phyloP scores from a whole-genome alignment of 2,113 vertebrate species.

The Gavialis gangeticus region DNA sequence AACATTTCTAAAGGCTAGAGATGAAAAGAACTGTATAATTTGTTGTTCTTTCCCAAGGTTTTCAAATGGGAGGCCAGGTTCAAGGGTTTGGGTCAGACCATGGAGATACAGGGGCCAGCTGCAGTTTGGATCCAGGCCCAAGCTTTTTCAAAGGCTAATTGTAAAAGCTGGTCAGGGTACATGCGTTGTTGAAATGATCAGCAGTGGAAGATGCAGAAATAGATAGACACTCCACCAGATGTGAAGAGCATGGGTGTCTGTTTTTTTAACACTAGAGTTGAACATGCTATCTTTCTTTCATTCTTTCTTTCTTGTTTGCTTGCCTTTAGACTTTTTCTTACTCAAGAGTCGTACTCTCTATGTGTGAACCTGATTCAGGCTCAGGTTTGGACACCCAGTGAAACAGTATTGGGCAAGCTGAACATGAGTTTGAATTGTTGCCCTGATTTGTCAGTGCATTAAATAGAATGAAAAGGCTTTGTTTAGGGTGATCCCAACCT shows the following conservation, averaged over 20 bases:
- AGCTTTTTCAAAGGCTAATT: not conserved
- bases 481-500: not conserved
- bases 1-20: not conserved
- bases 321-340: too few relatives aligned
- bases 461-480: not conserved
- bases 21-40: not conserved
- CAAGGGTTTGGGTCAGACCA: not conserved
- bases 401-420: not conserved
- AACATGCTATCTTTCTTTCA: not conserved
- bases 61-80: not conserved
- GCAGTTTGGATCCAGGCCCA: not conserved
- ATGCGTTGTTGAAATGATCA: not conserved
- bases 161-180: not conserved
- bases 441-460: not conserved
- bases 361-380: conserved; percentile 34
- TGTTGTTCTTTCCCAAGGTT: not conserved
- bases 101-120: not conserved
- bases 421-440: not conserved
- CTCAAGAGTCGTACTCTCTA: not conserved
- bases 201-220: not conserved
- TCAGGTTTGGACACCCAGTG: conserved; percentile 13
- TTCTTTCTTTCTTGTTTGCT: not conserved
- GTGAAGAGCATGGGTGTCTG: not conserved
- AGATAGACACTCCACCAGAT: not conserved
- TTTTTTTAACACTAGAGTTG: not conserved